Conservation (phyloP, 2,797 vertebrate genomes). For the Decapterus maruadsi region DNA sequence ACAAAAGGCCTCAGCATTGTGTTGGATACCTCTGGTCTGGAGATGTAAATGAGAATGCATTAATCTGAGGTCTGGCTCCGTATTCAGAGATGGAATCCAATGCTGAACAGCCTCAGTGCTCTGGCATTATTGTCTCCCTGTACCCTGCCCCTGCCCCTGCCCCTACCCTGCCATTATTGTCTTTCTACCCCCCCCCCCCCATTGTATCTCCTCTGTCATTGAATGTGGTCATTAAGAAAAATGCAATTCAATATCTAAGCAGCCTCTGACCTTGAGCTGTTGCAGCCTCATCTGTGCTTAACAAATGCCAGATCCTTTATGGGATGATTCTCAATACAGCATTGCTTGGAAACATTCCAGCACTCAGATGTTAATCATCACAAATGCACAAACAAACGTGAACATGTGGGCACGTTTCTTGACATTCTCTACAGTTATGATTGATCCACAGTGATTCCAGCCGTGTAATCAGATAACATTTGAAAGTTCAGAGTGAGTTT, state of each 20-base stretch:
- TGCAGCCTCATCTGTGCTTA: conserved; percentile 16
- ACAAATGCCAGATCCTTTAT: conserved; percentile 8
- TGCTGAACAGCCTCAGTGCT: background rate
- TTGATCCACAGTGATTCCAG: background rate
- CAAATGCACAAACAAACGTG: background rate
- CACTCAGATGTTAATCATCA: background rate
- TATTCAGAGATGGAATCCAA: conserved; percentile 16
- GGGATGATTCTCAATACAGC: conserved; percentile 2
- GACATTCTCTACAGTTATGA: background rate
- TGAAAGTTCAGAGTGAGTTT: background rate
- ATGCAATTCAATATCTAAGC: conserved; percentile 30
- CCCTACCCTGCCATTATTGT: conserved; percentile 6
- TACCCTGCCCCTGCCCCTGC: no score
- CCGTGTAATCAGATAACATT: background rate
- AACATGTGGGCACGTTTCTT: background rate
- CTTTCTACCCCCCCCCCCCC: background rate
- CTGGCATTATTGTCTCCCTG: conserved; percentile 8
- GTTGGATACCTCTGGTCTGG: background rate
- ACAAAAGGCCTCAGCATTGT: conserved; percentile 5
- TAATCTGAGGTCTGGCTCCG: conserved; percentile 17
- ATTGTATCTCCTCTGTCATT: conserved; percentile 3
- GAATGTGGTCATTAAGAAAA: conserved; percentile 35
- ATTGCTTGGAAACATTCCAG: background rate
- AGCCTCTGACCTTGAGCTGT: conserved; percentile 36
- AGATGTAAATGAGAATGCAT: conserved; percentile 30